Evolutionary conservation across 2,113 vertebrate genomes (phyloP).

Genomic region (Amphiprion percula): DNA sequence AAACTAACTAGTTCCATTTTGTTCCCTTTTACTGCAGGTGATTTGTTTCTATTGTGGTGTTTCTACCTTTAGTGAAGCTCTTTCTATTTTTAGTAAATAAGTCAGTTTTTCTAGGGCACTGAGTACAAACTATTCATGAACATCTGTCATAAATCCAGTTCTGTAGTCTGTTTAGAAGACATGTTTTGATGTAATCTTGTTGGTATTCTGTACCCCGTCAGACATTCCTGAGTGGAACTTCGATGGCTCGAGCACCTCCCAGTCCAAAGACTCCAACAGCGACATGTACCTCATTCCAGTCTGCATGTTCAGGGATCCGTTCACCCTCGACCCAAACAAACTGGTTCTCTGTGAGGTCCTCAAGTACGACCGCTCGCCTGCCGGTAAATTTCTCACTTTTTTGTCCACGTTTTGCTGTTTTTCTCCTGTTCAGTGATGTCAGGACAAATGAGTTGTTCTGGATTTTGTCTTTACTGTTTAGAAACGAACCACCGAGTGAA

Average conservation of each 20-base stretch:
- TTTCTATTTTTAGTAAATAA: too few relatives aligned
- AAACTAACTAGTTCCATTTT: too few relatives aligned
- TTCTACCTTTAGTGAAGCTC: too few relatives aligned
- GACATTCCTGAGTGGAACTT: slow-evolving; percentile 90
- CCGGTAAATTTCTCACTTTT: slow-evolving; percentile 81
- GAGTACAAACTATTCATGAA: too few relatives aligned
- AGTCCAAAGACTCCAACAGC: slow-evolving; percentile 87
- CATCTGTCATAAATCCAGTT: background rate
- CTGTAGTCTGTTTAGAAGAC: slow-evolving; percentile 16
- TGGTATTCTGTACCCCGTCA: slow-evolving; percentile 20
- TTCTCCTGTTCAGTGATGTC: accelerated
- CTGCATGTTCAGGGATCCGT: slow-evolving; percentile 87
- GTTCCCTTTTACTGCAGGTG: too few relatives aligned
- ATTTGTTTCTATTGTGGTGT: too few relatives aligned
- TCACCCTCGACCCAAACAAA: slow-evolving; percentile 88
- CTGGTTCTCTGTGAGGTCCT: slow-evolving; percentile 88
- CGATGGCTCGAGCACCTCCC: slow-evolving; percentile 85
- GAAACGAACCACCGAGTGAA: slow-evolving; percentile 61
- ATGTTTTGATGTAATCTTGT: slow-evolving; percentile 65
- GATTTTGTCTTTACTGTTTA: slow-evolving; percentile 15
- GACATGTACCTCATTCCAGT: slow-evolving; percentile 90
- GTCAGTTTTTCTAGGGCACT: too few relatives aligned
- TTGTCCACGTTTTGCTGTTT: background rate
- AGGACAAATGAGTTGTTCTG: slow-evolving; percentile 69
- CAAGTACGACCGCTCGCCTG: slow-evolving; percentile 84